Evolutionary conservation across 2,113 vertebrate genomes (phyloP), one percentile per base, ranked within the genome.

Genomic region (Dipodomys ordii): DNA sequence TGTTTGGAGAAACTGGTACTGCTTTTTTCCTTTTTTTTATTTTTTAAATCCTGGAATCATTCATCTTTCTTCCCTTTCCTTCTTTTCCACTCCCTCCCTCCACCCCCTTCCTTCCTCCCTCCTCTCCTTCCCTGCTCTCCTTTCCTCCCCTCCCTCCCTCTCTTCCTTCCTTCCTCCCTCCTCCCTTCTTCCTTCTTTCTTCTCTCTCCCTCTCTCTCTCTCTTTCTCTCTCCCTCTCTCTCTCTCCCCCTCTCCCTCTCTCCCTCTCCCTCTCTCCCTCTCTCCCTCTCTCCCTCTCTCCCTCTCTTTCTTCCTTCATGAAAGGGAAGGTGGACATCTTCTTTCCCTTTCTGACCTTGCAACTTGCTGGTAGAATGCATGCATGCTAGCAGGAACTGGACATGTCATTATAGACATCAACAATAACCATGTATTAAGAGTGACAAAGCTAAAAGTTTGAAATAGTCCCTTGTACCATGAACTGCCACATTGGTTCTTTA

Each of bases 341-440:
- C 28, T n/a, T 85, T 87, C 53, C 2, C 68, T 16, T n/a, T 62
- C 81, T 88, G 1, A 65, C 13, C 8, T 93, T 46, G n/a, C 32
- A 67, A 25, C 32, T 73, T 88, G 44, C 81, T 94, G 25, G 27
- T 76, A 74, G 64, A 88, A 49, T 53, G 32, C 57, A 46, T 71
- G 30, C 0, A 0, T 74, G 28, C 16, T 27, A 12, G 30, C 32
- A 49, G 60, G 49, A 86, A 69, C 78, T 73, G 28, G 74, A 81
- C 15, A 90, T 73, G n/a, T 73, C 16, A 7, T 85, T 13, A 8
- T 2, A 87, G 44, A 60, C n/a, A 4, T 87, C 57, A 60, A 19
- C 83, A 74, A 64, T 44, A 93, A 85, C 44, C 8, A 20, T 72
- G 4, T 84, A 44, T 25, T 92, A 64, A 95, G 46, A 92, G 65